Evolutionary conservation across 2,113 vertebrate species (phyloP).

Genomic region (Eudorcas thomsonii): DNA sequence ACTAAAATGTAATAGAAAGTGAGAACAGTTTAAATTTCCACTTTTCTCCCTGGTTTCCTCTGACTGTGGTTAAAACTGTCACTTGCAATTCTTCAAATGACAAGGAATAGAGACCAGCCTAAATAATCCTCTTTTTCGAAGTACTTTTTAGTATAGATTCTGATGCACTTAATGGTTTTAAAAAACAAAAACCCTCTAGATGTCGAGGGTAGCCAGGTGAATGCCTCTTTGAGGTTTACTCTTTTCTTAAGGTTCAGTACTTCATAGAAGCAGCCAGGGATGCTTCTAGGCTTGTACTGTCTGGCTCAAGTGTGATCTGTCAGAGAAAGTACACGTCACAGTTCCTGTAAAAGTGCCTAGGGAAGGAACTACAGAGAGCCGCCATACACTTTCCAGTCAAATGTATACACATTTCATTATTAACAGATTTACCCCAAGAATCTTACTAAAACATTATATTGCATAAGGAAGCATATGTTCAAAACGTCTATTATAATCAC

Average conservation of each 20-base stretch:
- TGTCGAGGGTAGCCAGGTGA: not conserved
- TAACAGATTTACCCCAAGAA: not conserved
- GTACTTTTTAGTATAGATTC: not conserved
- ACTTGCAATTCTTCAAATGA: not conserved
- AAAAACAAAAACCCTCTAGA: not conserved
- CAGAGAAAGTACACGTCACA: not conserved
- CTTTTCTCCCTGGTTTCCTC: not conserved
- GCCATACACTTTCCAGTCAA: not conserved
- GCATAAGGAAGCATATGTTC: not conserved
- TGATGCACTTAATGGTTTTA: not conserved
- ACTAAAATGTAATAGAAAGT: conserved; percentile 5
- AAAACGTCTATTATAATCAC: not conserved
- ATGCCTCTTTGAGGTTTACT: not conserved
- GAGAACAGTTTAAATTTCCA: not conserved
- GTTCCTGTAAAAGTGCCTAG: not conserved
- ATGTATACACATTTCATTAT: not conserved
- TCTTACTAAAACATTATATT: not conserved
- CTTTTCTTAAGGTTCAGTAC: not conserved
- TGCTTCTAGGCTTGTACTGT: not conserved
- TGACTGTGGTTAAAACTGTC: not conserved
- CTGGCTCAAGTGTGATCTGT: not conserved
- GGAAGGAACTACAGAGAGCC: not conserved
- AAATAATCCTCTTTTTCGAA: not conserved
- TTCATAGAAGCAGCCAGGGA: not conserved
- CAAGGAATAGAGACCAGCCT: not conserved